Evolutionary conservation across 2,888 invertebrate genomes (phyloP), one percentile per base, ranked within the genome.

Genomic region (Gastracanthus pulcherrimus): DNA sequence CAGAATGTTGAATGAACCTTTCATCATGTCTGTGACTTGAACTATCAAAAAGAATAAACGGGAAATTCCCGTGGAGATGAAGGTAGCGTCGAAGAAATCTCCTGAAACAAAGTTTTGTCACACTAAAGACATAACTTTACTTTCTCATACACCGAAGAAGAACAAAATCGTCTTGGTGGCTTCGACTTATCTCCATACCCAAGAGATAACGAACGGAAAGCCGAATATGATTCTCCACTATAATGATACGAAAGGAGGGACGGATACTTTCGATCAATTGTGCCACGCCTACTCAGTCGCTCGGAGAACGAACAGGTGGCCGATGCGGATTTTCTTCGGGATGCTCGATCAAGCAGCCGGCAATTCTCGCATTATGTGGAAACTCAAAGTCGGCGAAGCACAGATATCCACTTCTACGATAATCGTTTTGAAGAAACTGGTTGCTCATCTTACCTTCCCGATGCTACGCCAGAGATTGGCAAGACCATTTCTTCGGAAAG

Each of bases 101-200:
- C 82, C 82, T 62, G 77, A 13, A 19, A 80, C 84, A 11, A 80
- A 83, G 48, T 83, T 55, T 71, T 71, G 71, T 36, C 55, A 5
- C 55, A 31, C 58, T 36, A 3, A 16, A 29, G 38, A 55, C 36
- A 76, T 88, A 26, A 88, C 88, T 2, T 80, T 90, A 4, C 66
- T 88, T 1, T 89, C 88, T 84, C 88, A 77, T 84, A 87, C 51
- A 6, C 80, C 58, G 4, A 77, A 77, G 41, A 80, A 76, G 48
- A 76, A 83, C 72, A 79, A 76, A 36, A 48, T 76, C 0, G 69
- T 80, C 0, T 19, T 78, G 11, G 26, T 74, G 9, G 34, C 34
- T 23, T 62, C 67, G 3, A 36, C 36, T 4, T 51, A 34, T 16
- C 7, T 3, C 19, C 13, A 16, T 7, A 23, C 7, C 5, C 36